phyloP scores from a whole-genome alignment of 2,888 invertebrate species.

The Hirtodrosophila cameraria region DNA sequence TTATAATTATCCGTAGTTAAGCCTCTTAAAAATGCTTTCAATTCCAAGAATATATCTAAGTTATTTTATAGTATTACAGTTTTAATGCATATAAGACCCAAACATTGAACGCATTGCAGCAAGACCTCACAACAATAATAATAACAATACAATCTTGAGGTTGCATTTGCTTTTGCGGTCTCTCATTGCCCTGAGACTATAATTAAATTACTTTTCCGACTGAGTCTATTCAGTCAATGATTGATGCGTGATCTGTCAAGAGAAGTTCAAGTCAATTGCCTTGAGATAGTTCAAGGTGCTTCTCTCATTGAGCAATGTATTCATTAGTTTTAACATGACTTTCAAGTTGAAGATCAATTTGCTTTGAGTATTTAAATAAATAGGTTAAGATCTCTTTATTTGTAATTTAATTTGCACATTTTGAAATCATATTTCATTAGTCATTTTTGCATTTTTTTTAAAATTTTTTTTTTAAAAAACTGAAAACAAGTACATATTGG shows the following conservation, averaged over 20 bases:
- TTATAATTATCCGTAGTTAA: too few relatives aligned
- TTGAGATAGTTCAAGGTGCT: constrained; percentile 22
- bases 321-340: background rate
- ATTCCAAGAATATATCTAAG: too few relatives aligned
- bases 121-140: too few relatives aligned
- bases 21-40: too few relatives aligned
- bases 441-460: too few relatives aligned
- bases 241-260: constrained; percentile 41
- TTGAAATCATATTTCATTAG: too few relatives aligned
- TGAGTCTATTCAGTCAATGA: constrained; percentile 32
- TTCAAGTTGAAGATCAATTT: constrained; percentile 19
- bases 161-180: constrained; percentile 18
- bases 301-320: constrained; percentile 16
- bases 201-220: constrained; percentile 41
- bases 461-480: too few relatives aligned
- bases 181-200: constrained; percentile 29
- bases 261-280: constrained; percentile 46
- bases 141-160: background rate
- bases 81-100: too few relatives aligned
- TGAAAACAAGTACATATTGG: too few relatives aligned
- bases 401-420: too few relatives aligned
- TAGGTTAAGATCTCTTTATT: background rate
- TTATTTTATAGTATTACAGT: too few relatives aligned
- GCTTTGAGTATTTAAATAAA: background rate
- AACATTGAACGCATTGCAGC: too few relatives aligned